Evolutionary conservation across 2,797 vertebrate species (phyloP), one percentile per base, ranked within the genome.

Genomic region (Neosilurus hyrtlii): DNA sequence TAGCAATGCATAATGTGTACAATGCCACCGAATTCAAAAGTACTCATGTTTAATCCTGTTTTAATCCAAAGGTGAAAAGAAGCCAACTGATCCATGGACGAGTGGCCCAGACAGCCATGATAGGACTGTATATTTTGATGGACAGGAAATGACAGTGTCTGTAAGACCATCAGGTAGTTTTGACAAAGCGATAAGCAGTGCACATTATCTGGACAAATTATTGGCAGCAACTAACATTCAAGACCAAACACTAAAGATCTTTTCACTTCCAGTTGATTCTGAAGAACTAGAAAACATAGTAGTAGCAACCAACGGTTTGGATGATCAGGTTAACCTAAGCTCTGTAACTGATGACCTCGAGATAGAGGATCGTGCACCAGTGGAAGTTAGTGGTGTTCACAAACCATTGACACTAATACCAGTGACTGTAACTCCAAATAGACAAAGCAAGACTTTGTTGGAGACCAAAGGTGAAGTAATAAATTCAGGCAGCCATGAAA

Each of bases 11-110:
- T 57, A 37, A n/a, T 66, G n/a, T 43, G 2, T 66, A 66, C 63
- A 62, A 24, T 5, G 22, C 22, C 15, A n/a, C 63, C 35, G 59
- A 24, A 10, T 26, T 18, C 43, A 11, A 14, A 63, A 63, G 14
- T 26, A 51, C 37, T 63, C 11, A 56, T 79, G 24, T 66, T 56
- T 81, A 35, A 72, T 57, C 12, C 7, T 26, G 11, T 82, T 59
- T 73, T 56, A 71, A 35, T 9, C 22, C 52, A 82, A 71, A 88
- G 86, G 67, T 77, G 18, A 74, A 9, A 20, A 68, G 9, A 80
- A 86, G 77, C 62, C 30, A 54, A 43, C 71, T 80, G 84, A 83
- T 79, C 67, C 59, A 30, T 56, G 71, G 78, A 87, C 52, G 10
- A 84, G 61, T 26, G 24, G 35, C 15, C 15, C 82, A 37, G 61